Base-by-base conservation (phyloP, 2,888 invertebrate genomes). In the Acleris holmiana region DNA sequence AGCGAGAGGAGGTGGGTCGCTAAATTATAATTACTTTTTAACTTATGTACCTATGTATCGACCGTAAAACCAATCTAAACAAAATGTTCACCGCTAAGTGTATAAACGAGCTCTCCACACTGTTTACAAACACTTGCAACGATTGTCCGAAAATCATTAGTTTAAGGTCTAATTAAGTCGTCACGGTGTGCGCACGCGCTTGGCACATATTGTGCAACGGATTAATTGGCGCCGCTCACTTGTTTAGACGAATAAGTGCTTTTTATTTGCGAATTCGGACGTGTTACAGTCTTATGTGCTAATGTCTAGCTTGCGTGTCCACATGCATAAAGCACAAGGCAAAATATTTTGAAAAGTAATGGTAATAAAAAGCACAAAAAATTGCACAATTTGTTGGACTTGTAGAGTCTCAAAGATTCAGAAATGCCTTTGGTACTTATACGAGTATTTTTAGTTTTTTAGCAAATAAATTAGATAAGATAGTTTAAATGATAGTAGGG, bases 131-230 rank as follows among this genome's bases (percentile, higher is more conserved):
- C 35, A 58, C 35, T 53, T 29, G 17, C 49, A 29, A n/a, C 6
- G 35, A 4, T 13, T 17, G 40, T 40, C 48, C 29, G 29, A 60
- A 54, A 55, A 59, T 49, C 19, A 44, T 65, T 17, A 54, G 49
- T 60, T 25, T 57, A 48, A 47, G 54, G 49, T 50, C 46, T 60
- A 65, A 60, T 65, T 65, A 65, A 65, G 35, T 63, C 59, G 77
- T 80, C 77, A 82, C 78, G 84, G 80, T 73, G 73, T 71, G 72
- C 81, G 74, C 71, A 58, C 74, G 72, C 71, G 68, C 67, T 67
- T 70, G 60, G 51, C 72, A 76, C 79, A 79, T 76, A 72, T 83
- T 78, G 77, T 71, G 76, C 79, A 84, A 83, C 79, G 79, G 73
- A 70, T 68, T 75, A 76, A 79, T 73, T 74, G 71, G 49, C 61